Evolutionary conservation across 2,797 vertebrate genomes (phyloP), one percentile per base, ranked within the genome.

Genomic region (Scomberomorus guttatus): DNA sequence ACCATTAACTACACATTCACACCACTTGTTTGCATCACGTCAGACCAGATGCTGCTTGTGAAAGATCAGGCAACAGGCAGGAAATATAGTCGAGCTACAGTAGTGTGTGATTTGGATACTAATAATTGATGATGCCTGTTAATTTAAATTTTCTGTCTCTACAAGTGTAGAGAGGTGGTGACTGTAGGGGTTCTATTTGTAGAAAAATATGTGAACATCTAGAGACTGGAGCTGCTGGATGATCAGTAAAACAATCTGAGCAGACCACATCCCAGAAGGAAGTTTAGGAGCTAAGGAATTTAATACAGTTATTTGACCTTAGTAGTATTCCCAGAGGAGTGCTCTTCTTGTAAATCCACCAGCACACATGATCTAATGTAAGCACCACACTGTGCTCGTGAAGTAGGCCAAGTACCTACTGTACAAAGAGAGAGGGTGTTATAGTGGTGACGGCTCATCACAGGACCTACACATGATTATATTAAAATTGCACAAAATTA

Each of bases 401-500:
- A 87, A 80, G 50, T 68, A 82, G 79, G 74, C 51, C 81, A 75
- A 67, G 44, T 6, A 71, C 56, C 57, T 71, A 32, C 44, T 20
- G 54, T 39, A 56, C 34, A 63, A 77, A 64, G 25, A 32, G 62
- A 44, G 3, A 5, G 50, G 44, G 18, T 48, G 6, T 48, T 20
- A 48, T 18, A 48, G 17, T 20, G 39, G 39, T 39, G 39, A 39
- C 3, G 18, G 46, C 18, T 20, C 15, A 20, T 48, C 46, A 18
- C 17, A 18, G 17, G 20, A 48, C 61, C 20, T 13, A 52, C 48
- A 44, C n/a, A 11, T 12, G 3, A 39, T 39, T 39, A 39, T 39
- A 39, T 10, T 39, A 39, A 11, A 10, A 34, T 34, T 37, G 34
- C 34, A 37, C 15, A 46, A 46, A 15, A 46, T 46, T 46, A 46